Conservation (phyloP, 2,797 vertebrate species). For the Takifugu rubripes region DNA sequence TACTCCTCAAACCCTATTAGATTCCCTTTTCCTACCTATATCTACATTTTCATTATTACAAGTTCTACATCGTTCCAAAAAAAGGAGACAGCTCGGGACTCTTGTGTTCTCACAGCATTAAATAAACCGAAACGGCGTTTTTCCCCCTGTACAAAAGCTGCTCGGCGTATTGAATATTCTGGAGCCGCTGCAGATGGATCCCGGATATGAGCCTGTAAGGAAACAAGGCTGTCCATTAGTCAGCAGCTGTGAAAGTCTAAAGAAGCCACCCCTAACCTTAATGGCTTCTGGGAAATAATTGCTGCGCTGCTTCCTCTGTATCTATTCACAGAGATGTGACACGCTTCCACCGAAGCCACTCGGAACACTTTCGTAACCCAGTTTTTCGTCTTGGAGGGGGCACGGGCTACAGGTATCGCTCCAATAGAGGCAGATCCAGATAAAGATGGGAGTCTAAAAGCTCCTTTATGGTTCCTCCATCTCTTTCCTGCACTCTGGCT, state of each 20-base stretch:
- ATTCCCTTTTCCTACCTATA: no score
- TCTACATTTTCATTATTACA: no score
- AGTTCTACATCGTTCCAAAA: no score
- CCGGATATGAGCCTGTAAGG: conserved; percentile 43
- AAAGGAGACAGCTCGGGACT: conserved; percentile 17
- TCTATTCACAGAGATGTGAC: conserved; percentile 61
- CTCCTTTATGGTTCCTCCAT: conserved; percentile 46
- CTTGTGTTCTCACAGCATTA: conserved; percentile 32
- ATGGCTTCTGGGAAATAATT: conserved; percentile 78
- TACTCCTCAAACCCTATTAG: no score
- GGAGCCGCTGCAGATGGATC: conserved; percentile 39
- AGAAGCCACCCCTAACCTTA: conserved; percentile 71
- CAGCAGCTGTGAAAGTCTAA: conserved; percentile 58
- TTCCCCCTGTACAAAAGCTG: conserved; percentile 26
- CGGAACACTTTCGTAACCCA: conserved; percentile 44
- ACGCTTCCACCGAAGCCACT: conserved; percentile 54
- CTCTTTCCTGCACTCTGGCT: conserved; percentile 44
- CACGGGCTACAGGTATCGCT: conserved; percentile 49
- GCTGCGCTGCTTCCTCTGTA: conserved; percentile 61
- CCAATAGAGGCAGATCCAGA: conserved; percentile 44
- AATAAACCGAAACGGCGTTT: conserved; percentile 43
- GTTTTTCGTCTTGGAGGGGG: conserved; percentile 38
- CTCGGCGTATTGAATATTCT: conserved; percentile 34
- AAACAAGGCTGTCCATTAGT: conserved; percentile 73
- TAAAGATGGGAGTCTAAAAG: conserved; percentile 44